These are phyloP conservation scores for Sylvilagus floridanus DNA, from an alignment of 2,797 vertebrate genomes.

Conservation along the genomic window DNA sequence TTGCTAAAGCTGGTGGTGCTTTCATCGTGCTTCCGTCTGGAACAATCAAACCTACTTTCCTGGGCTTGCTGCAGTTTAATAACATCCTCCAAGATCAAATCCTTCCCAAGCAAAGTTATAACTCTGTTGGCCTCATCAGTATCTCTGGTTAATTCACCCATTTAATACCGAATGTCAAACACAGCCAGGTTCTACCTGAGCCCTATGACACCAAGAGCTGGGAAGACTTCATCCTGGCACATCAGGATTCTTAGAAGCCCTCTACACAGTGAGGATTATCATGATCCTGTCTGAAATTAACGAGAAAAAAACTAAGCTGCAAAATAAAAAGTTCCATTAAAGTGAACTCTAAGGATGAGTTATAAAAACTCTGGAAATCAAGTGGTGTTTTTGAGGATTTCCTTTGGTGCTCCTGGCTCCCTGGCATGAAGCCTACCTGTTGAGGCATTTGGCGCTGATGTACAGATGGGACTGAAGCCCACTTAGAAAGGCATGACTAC, in stretches of 20 bases:
- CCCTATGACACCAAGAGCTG: not conserved
- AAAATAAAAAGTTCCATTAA: not conserved
- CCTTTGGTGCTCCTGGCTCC: not conserved
- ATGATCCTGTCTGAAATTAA: not conserved
- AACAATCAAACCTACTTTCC: not conserved
- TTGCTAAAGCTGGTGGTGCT: not conserved
- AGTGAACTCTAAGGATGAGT: not conserved
- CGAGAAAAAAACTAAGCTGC: not conserved
- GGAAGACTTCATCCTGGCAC: not conserved
- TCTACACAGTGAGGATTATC: not conserved
- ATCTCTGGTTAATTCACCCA: not conserved
- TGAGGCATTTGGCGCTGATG: not conserved
- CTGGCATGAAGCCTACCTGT: fast-evolving
- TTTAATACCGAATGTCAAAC: not conserved
- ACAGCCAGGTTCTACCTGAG: too few species aligned
- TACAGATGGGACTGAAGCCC: not conserved
- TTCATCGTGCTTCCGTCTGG: not conserved
- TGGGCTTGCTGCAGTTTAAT: not conserved
- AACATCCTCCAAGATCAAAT: not conserved
- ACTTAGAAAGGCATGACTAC: not conserved
- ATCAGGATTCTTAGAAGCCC: not conserved
- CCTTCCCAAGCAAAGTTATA: not conserved
- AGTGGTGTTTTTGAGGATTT: not conserved
- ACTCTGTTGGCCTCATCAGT: too few species aligned
- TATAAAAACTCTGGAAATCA: not conserved